Base-by-base conservation (phyloP, 2,888 invertebrate species). In the Caenorhabditis sp. region DNA sequence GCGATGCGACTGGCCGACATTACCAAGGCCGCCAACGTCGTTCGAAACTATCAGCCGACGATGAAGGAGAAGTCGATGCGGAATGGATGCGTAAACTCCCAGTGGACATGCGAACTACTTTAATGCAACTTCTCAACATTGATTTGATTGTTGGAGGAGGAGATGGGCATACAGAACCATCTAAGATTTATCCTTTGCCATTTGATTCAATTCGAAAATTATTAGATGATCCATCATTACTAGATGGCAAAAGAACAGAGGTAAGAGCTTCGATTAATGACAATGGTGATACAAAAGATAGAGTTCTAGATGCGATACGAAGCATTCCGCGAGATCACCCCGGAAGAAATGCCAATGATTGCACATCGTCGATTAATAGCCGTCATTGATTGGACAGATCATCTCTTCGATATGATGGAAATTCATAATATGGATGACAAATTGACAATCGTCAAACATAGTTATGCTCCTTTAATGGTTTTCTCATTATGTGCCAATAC, bases 231-330 rank as follows among this genome's bases (percentile, higher is more conserved):
- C 85, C 86, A 3, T 60, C 80, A 1, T 58, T 84, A 12, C 69
- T 87, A 36, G 87, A 87, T 64, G 87, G 87, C 49, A 87, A 87
- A 59, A 67, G 86, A 17, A 86, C 84, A 14, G 87, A 86, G 76
- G 84, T 85, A n/a, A n/a, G n/a, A n/a, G n/a, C n/a, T n/a, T n/a
- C n/a, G n/a, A n/a, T n/a, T n/a, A n/a, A n/a, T n/a, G n/a, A n/a
- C n/a, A n/a, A n/a, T n/a, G n/a, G n/a, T n/a, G n/a, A n/a, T n/a
- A n/a, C 43, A 2, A 17, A 26, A 26, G 8, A 20, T 23, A 21
- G 21, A 10, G 36, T 75, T 84, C 58, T 53, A 85, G 84, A 87
- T 87, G 77, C 75, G 86, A 12, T 86, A 86, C 70, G 87, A 87
- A 38, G 78, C 85, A 12, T 85, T 82, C 77, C 79, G 85, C 23